Conservation (phyloP, 2,888 invertebrate species). For the Thumatha senex region DNA sequence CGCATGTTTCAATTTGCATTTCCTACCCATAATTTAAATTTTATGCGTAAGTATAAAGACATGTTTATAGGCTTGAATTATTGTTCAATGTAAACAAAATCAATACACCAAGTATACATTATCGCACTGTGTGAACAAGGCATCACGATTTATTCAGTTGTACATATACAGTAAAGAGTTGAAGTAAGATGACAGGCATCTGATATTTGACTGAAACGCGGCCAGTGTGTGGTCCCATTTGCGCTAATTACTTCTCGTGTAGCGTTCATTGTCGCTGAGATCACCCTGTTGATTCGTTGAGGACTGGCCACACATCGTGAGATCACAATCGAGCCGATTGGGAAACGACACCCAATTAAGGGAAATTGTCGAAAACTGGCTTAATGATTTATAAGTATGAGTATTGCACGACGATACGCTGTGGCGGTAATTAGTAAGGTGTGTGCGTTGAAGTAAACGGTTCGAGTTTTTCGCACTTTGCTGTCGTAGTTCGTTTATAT, state of each 20-base stretch:
- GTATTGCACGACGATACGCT: constrained; percentile 43
- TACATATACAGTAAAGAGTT: constrained; percentile 41
- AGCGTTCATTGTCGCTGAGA: constrained; percentile 61
- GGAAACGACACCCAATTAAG: constrained; percentile 71
- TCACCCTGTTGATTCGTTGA: constrained; percentile 60
- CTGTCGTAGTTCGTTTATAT: constrained; percentile 17
- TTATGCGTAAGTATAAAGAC: not conserved
- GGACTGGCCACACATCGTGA: constrained; percentile 50
- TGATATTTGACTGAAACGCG: constrained; percentile 44
- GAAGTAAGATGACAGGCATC: constrained; percentile 55
- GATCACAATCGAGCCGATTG: constrained; percentile 63
- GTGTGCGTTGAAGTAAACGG: constrained; percentile 5
- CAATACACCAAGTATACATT: not conserved
- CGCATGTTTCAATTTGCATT: not conserved
- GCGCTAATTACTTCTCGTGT: constrained; percentile 57
- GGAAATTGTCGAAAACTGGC: constrained; percentile 65
- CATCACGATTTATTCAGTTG: not conserved
- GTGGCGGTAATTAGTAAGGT: constrained; percentile 58
- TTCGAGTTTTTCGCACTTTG: constrained; percentile 28
- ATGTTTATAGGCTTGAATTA: not conserved
- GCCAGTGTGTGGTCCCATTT: constrained; percentile 62
- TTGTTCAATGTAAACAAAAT: constrained; percentile 1
- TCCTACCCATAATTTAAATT: not conserved
- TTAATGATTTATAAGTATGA: constrained; percentile 56
- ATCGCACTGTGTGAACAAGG: constrained; percentile 26